Evolutionary conservation across 2,797 vertebrate genomes (phyloP).

Genomic region (Pangasius sanitwongsei): DNA sequence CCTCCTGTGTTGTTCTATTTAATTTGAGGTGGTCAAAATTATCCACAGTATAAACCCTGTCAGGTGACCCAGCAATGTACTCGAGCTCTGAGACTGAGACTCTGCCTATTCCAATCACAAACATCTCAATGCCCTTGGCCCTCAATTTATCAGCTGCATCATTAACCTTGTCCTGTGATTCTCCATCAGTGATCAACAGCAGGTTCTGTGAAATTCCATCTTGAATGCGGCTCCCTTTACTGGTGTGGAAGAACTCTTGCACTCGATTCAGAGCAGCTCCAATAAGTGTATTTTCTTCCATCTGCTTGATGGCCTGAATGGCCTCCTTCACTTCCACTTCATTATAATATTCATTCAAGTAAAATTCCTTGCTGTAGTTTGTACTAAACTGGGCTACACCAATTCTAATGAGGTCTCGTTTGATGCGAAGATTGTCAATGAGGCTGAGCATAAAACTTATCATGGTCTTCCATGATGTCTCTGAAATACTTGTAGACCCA

Average conservation of each 20-base stretch:
- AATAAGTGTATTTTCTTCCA: conserved; percentile 61
- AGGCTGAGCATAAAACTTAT: conserved; percentile 75
- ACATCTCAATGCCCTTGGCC: conserved; percentile 69
- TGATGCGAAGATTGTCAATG: conserved; percentile 69
- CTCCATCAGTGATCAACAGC: conserved; percentile 81
- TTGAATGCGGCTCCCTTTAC: conserved; percentile 67
- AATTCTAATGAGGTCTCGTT: conserved; percentile 66
- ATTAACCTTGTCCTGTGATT: conserved; percentile 69
- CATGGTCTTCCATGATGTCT: conserved; percentile 68
- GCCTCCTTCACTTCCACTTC: conserved; percentile 54
- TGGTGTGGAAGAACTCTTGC: conserved; percentile 70
- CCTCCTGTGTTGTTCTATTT: conserved; percentile 57
- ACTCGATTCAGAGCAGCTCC: conserved; percentile 71
- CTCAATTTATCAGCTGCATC: conserved; percentile 67
- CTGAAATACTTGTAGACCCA: conserved; percentile 73
- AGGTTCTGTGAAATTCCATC: conserved; percentile 73
- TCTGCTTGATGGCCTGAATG: conserved; percentile 66
- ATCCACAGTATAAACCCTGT: conserved; percentile 68
- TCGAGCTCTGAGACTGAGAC: conserved; percentile 69
- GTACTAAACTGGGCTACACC: conserved; percentile 81
- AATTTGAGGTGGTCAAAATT: conserved; percentile 66
- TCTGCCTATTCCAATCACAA: conserved; percentile 75
- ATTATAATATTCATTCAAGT: conserved; percentile 62
- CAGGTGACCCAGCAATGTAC: conserved; percentile 68
- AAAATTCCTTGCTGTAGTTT: conserved; percentile 70